Evolutionary conservation across 1,140 invertebrate species (phyloP), one percentile per base, ranked within the genome.

Genomic region (Piezodorus guildinii): DNA sequence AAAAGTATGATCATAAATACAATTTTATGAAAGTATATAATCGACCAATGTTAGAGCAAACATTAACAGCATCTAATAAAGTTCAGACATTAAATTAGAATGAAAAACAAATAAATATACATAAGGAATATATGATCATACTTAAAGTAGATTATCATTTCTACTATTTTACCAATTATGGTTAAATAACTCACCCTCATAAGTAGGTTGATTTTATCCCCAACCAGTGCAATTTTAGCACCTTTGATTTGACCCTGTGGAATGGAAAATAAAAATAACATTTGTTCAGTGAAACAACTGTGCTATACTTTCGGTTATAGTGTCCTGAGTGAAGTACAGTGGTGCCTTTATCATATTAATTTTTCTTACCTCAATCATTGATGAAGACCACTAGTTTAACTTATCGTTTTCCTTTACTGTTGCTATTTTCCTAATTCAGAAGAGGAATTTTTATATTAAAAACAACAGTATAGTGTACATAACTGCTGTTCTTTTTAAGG

Each of bases 141-240:
- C 21, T n/a, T 10, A 8, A n/a, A n/a, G 6, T 5, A 51, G 49
- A 23, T 19, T 9, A 23, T 58, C 6, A 17, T 30, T 25, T 27
- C 19, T 17, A 27, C 39, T 49, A 25, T 62, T 14, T 15, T 5
- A 30, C 19, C 27, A 12, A 39, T 27, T 39, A 46, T 27, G 19
- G 44, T 21, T 16, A 21, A 54, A 25, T 39, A 52, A 68, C 67
- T 68, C 64, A 68, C 67, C 67, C 65, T 68, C 49, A 68, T 23
- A 16, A 68, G 65, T 15, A 68, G 67, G 61, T 68, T 65, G 17
- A 68, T 68, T 66, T 68, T 68, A 59, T 68, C 65, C 45, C 64
- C 62, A 45, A 68, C 63, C 27, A 68, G 62, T 45, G 65, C 67
- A 62, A 68, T 49, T 65, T 68, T 68, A 45, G 65, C 67, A 58